Conservation (phyloP, 2,113 vertebrate genomes). For the Chionodraco myersi region DNA sequence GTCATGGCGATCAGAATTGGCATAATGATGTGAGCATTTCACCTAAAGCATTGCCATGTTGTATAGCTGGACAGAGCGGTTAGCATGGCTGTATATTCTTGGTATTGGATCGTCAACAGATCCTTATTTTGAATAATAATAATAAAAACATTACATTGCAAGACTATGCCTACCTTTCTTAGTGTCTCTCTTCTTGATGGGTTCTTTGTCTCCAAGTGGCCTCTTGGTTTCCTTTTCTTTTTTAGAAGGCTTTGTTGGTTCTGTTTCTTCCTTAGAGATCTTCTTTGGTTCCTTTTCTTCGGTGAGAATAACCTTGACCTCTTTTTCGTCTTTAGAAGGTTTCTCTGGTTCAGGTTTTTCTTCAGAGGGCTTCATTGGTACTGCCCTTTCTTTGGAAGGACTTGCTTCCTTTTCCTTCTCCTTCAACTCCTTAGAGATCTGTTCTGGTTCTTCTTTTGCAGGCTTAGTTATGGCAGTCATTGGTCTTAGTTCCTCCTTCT, state of each 20-base stretch:
- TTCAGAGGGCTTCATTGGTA: background rate
- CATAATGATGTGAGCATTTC: background rate
- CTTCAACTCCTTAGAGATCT: background rate
- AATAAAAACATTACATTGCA: background rate
- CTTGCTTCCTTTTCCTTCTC: background rate
- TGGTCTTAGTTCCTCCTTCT: background rate
- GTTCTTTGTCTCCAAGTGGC: constrained; percentile 17
- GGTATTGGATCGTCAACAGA: background rate
- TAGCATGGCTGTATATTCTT: background rate
- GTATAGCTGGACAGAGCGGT: background rate
- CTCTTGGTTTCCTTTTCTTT: constrained; percentile 22
- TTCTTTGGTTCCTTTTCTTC: constrained; percentile 27
- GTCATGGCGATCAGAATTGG: background rate
- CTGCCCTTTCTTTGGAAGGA: background rate
- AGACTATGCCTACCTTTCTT: constrained; percentile 37
- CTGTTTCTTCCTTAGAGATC: background rate
- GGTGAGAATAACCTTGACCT: background rate
- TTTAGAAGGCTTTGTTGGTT: background rate
- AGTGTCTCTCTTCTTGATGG: constrained; percentile 21
- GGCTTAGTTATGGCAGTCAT: background rate
- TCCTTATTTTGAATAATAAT: background rate
- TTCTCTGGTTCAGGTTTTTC: background rate
- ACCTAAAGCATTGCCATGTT: background rate
- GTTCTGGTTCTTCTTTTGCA: background rate
- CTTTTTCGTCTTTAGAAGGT: constrained; percentile 16